Base-by-base conservation (phyloP, 2,113 vertebrate genomes). In the Oxygymnocypris stewartii region DNA sequence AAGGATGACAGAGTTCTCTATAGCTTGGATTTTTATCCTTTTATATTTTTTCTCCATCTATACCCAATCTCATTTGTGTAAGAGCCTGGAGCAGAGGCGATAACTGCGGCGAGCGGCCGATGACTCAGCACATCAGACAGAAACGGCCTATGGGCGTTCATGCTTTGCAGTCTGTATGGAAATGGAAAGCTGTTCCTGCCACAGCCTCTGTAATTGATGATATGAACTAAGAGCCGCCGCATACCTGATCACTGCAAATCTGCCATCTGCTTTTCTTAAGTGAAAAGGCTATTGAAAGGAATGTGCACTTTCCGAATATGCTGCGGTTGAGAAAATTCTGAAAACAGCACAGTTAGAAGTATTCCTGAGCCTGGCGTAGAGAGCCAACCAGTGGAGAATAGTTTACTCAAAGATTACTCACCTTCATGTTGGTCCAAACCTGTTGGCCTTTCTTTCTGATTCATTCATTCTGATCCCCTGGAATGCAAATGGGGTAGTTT, bases 141-240 rank as follows among this genome's bases (percentile, higher is more conserved):
- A 86, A 61, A 37, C n/a, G 8, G 85, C 85, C 85, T 82, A 13
- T 49, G 79, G 85, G 37, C 49, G 47, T 81, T 81, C 25, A 59
- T 81, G 85, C 85, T 80, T 75, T 79, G 18, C 79, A 67, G 69
- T 82, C 79, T 86, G 85, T 75, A 82, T 86, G 79, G 71, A 82
- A 76, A 86, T 82, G 85, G 69, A 54, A 86, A 82, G 85, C 85
- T 86, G 85, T 82, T 86, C 67, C 40, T 49, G 54, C 85, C 57
- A 75, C 73, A 86, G 69, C 79, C 85, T 86, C 79, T 61, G 31
- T 44, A 63, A 75, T 75, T 82, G 85, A 73, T 86, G 85, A 81
- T 86, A 76, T 86, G 85, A n/a, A 73, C 67, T 82, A 23, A 31
- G 69, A 82, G 35, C 69, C 28, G 69, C 85, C 5, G 79, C 79